phyloP scores from a whole-genome alignment of 2,797 vertebrate species.

The Alcedo quadribrachys region DNA sequence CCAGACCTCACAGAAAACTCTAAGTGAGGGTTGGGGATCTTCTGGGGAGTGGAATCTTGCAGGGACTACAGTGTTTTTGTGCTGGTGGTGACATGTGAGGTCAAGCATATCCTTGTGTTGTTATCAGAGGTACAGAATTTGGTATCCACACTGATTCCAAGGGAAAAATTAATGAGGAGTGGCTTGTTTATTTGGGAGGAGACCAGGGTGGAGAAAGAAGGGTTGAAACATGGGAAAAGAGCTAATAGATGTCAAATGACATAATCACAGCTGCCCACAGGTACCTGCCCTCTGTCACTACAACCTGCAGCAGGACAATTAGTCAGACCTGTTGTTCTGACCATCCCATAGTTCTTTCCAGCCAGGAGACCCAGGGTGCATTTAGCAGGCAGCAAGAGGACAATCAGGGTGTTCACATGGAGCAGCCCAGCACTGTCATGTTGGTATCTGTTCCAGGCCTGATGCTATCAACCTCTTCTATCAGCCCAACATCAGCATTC shows the following conservation, averaged over 20 bases:
- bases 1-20: not conserved
- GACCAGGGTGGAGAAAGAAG: not conserved
- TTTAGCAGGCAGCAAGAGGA: not conserved
- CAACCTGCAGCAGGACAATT: not conserved
- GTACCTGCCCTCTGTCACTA: not conserved
- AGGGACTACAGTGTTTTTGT: not conserved
- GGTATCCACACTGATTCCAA: not conserved
- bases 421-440: not conserved
- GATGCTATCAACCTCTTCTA: not conserved
- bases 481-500: not conserved
- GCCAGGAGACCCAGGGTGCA: not conserved
- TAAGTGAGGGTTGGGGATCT: not conserved
- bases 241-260: not conserved
- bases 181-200: slow-evolving; percentile 13
- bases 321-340: not conserved
- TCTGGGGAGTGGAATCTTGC: not conserved
- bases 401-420: not conserved
- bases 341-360: not conserved
- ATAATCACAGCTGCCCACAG: not conserved
- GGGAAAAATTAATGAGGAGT: not conserved
- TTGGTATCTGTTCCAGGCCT: not conserved
- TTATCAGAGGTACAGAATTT: not conserved
- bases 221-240: not conserved
- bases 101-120: not conserved
- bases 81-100: not conserved